Conservation (phyloP, 2,797 vertebrate genomes). For the Alosa sapidissima region DNA sequence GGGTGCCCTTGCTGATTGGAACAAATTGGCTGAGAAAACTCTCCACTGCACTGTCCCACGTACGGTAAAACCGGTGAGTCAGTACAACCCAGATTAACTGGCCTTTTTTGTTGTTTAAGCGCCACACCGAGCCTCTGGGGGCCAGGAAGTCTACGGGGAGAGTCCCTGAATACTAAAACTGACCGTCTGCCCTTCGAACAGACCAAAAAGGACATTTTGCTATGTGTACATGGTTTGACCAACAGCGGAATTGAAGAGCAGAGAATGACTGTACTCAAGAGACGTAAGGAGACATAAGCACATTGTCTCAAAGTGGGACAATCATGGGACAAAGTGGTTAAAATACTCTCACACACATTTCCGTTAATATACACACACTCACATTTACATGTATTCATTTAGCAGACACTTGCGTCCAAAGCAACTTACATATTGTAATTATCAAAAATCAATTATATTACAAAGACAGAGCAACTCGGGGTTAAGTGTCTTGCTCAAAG, state of each 20-base stretch:
- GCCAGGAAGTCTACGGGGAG: background rate
- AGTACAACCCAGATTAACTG: background rate
- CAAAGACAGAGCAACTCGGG: too few relatives aligned
- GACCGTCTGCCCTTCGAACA: background rate
- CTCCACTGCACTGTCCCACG: background rate
- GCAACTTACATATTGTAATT: too few relatives aligned
- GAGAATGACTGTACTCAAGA: background rate
- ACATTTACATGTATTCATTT: background rate
- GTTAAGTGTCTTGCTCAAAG: too few relatives aligned
- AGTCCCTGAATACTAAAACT: background rate
- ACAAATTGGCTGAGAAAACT: background rate
- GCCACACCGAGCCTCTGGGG: background rate
- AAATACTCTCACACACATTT: background rate
- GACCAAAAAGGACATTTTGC: background rate
- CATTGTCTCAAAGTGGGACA: background rate
- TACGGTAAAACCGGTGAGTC: background rate
- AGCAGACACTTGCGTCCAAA: too few relatives aligned
- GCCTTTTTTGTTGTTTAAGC: background rate
- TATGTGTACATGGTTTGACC: background rate
- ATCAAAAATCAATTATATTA: too few relatives aligned
- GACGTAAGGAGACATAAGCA: background rate
- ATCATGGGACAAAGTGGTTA: too few relatives aligned
- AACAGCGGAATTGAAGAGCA: background rate
- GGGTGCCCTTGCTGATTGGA: background rate
- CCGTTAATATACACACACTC: background rate